phyloP scores from a whole-genome alignment of 2,113 vertebrate species.

The Pteropus alecto region DNA sequence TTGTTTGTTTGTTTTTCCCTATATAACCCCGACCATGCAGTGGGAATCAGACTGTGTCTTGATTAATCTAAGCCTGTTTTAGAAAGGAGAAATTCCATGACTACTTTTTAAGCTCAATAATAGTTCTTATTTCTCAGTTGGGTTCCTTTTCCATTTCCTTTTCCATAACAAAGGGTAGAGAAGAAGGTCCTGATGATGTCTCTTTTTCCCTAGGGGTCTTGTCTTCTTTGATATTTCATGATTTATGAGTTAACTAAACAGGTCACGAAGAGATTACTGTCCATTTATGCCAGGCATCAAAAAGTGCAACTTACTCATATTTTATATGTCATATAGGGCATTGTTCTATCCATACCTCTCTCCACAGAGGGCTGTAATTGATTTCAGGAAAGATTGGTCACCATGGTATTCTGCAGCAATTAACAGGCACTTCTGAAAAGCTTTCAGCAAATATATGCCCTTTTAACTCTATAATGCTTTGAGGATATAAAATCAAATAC shows the following conservation, averaged over 20 bases:
- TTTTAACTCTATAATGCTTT: not conserved
- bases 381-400: not conserved
- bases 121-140: not conserved
- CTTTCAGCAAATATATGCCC: not conserved
- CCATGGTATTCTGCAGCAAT: not conserved
- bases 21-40: not conserved
- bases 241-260: not conserved
- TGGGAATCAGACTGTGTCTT: not conserved
- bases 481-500: conserved; percentile 6
- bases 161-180: not conserved
- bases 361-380: not conserved
- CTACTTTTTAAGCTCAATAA: not conserved
- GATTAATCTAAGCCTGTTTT: not conserved
- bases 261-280: not conserved
- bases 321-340: not conserved
- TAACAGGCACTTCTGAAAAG: not conserved
- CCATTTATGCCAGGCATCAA: not conserved
- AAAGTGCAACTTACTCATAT: not conserved
- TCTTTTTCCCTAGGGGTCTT: not conserved
- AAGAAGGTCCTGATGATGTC: not conserved
- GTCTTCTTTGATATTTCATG: not conserved
- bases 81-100: not conserved
- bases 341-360: not conserved
- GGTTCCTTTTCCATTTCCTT: not conserved
- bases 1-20: not conserved